Conservation (phyloP, 2,113 vertebrate genomes). For the Crotalus viridis region DNA sequence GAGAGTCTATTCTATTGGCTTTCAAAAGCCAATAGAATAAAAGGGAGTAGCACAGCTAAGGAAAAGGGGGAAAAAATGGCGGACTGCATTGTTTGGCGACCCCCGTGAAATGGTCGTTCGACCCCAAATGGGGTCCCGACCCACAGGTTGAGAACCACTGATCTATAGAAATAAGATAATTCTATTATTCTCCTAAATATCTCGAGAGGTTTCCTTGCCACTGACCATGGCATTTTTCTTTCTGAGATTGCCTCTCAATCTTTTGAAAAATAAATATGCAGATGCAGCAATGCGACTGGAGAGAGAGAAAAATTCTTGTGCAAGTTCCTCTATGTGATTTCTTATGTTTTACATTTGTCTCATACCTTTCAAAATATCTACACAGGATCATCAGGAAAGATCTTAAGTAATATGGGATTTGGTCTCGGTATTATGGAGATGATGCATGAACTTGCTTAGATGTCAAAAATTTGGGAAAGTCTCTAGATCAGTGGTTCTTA, state of each 20-base stretch:
- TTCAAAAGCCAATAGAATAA: too few relatives aligned
- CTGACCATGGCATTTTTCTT: neutral
- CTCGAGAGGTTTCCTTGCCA: neutral
- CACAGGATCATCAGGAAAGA: neutral
- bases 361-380: neutral
- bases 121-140: too few relatives aligned
- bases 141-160: too few relatives aligned
- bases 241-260: neutral
- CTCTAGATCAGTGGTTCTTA: neutral
- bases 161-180: neutral
- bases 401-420: neutral
- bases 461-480: neutral
- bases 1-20: too few relatives aligned
- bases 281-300: neutral
- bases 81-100: too few relatives aligned
- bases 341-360: neutral
- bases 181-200: neutral
- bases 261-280: neutral
- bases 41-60: too few relatives aligned
- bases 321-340: neutral
- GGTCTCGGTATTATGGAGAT: neutral
- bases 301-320: neutral
- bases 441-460: neutral
- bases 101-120: too few relatives aligned
- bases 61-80: too few relatives aligned